These are phyloP conservation scores for Ceratotherium simum DNA, from an alignment of 2,113 vertebrate genomes.

Conservation along the genomic window DNA sequence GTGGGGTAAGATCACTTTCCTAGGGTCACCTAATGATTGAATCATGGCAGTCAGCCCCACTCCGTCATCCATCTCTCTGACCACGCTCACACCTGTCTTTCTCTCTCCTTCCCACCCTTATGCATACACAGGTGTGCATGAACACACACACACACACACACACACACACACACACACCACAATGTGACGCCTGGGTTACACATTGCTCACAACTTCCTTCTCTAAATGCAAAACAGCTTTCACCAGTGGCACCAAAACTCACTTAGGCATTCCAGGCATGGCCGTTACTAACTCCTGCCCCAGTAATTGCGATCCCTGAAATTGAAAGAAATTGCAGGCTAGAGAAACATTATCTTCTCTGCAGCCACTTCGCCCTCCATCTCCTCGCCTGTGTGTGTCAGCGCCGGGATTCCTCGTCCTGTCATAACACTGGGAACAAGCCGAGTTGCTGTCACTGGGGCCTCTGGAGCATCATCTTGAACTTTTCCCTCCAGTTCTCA, in stretches of 20 bases:
- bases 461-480: neutral
- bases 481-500: neutral
- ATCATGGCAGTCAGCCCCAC: neutral
- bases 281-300: conserved; percentile 53
- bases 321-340: conserved; percentile 78
- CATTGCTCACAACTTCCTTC: neutral
- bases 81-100: neutral
- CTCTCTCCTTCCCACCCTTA: neutral
- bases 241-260: neutral
- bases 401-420: neutral
- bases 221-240: conserved; percentile 58
- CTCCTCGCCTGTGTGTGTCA: conserved; percentile 30
- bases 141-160: neutral
- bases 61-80: accelerated
- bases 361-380: neutral
- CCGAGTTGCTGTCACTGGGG: neutral
- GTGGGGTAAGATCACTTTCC: neutral
- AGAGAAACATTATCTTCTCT: conserved; percentile 76
- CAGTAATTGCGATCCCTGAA: conserved; percentile 73
- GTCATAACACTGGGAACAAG: neutral
- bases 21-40: accelerated
- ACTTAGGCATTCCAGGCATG: conserved; percentile 77
- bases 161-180: neutral
- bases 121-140: neutral
- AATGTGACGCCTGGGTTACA: neutral